Percentiles rank a stretch among this genome's conserved stretches.
Conservation (phyloP, 2,113 vertebrate species). For the Sus scrofa region T2T-Sscrofa CM000818.6:134531501-134532000, state of each 20-base stretch:
- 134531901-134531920: neutral
- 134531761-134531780: no score
- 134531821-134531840: no score
- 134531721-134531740: no score
- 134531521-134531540: no score
- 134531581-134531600: neutral
- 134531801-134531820: no score
- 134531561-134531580: neutral
- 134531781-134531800: no score
- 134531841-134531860: no score
- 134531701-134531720: no score
- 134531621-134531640: neutral
- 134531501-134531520: no score
- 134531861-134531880: neutral
- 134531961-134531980: neutral
- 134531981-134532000: rapidly evolving
- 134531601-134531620: neutral
- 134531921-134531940: neutral
- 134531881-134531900: neutral
- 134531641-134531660: neutral
- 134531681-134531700: no score
- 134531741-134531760: no score
- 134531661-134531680: neutral
- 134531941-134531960: neutral
- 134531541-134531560: neutral